Evolutionary conservation across 2,113 vertebrate genomes (phyloP), one percentile per base, ranked within the genome.

Genomic region (Agapornis roseicollis): DNA sequence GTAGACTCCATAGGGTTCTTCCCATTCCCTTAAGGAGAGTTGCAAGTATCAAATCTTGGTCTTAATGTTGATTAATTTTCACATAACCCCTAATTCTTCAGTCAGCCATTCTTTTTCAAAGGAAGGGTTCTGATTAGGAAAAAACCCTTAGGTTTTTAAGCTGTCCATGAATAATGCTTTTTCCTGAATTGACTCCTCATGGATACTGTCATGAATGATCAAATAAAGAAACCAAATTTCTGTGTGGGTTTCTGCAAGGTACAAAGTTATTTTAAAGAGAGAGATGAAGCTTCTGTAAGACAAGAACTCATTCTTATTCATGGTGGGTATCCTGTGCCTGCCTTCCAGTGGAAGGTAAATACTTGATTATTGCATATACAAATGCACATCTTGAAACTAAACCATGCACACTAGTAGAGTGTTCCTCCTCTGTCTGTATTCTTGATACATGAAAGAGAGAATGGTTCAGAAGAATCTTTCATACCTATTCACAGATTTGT

Each of bases 11-110:
- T 47, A 74, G 73, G 42, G 42, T 61, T 87, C 82, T 91, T 90
- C 65, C 63, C 1, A 2, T 90, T 92, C 24, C n/a, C 31, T 84
- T 89, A 70, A 79, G 90, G 58, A 86, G 31, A 80, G 27, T 27
- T 91, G 58, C 46, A 49, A 61, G 53, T 89, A 81, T 95, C 53
- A 63, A 29, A 76, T 91, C 47, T 80, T 65, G 37, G 41, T 92
- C 35, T 91, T 85, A 37, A 60, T 39, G 42, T 64, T 90, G 80
- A 93, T 95, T 84, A 78, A 86, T 80, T 89, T 90, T 86, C 47
- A 66, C 1, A 4, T 78, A 89, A 90, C 47, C 31, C 31, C 13
- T 44, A 81, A 6, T 84, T 93, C 66, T 94, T 41, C 37, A 69
- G 37, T 69, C 73, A 87, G 52, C 24, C 44, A 23, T 88, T 80